These are phyloP conservation scores for Tyrophagus putrescentiae DNA, from an alignment of 1,140 invertebrate genomes.

Conservation along the genomic window DNA sequence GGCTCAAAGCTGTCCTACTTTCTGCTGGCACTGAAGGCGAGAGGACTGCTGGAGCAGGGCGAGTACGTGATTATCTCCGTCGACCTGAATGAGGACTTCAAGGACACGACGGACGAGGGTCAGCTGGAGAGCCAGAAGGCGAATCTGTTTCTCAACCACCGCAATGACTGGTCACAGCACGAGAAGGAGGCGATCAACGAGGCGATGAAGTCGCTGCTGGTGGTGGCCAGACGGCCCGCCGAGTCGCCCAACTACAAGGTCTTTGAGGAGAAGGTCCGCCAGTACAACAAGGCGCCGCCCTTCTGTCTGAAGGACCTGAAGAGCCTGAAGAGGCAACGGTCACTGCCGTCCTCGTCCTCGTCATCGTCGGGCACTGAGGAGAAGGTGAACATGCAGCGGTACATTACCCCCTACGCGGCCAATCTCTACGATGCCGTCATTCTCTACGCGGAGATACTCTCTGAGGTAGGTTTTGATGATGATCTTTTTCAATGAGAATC, in stretches of 20 bases:
- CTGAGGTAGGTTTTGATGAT: slow-evolving; percentile 34
- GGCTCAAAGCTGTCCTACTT: slow-evolving; percentile 63
- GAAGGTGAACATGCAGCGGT: slow-evolving; percentile 27
- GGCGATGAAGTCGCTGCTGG: slow-evolving; percentile 56
- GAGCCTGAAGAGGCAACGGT: background rate
- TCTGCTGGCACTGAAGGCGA: slow-evolving; percentile 73
- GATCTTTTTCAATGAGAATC: background rate
- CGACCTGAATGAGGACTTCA: slow-evolving; percentile 65
- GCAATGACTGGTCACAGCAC: slow-evolving; percentile 26
- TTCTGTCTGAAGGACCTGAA: slow-evolving; percentile 53
- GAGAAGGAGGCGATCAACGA: slow-evolving; percentile 27
- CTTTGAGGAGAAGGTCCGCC: slow-evolving; percentile 57
- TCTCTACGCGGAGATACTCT: slow-evolving; percentile 70
- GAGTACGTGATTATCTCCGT: slow-evolving; percentile 90
- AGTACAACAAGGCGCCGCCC: slow-evolving; percentile 55
- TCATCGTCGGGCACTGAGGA: too few species aligned
- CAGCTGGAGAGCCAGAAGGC: slow-evolving; percentile 52
- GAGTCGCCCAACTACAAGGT: slow-evolving; percentile 46
- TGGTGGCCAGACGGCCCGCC: slow-evolving; percentile 66
- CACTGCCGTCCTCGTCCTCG: too few species aligned
- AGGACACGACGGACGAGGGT: too few species aligned
- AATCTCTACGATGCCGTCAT: slow-evolving; percentile 90
- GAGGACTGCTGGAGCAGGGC: slow-evolving; percentile 67
- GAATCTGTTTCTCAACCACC: slow-evolving; percentile 51
- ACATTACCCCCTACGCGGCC: slow-evolving; percentile 80